Conservation (phyloP, 2,888 invertebrate genomes). For the Megalurothrips usitatus region DNA sequence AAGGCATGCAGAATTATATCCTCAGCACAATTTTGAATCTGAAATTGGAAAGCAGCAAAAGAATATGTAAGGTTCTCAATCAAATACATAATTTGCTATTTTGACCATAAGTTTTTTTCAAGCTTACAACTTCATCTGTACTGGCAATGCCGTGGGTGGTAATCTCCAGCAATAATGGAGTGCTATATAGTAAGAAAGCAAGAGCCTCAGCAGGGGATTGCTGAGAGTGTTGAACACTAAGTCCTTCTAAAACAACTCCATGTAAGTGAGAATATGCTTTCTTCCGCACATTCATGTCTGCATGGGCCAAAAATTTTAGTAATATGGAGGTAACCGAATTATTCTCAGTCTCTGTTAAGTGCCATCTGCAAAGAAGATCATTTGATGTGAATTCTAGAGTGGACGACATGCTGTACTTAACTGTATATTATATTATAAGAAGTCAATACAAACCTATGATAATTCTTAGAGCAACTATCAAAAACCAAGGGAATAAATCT, state of each 20-base stretch:
- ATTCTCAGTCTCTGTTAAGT: slow-evolving; percentile 29
- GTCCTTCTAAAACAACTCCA: slow-evolving; percentile 44
- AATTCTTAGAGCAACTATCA: background rate
- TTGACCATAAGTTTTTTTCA: background rate
- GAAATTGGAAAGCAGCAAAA: slow-evolving; percentile 38
- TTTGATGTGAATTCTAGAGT: background rate
- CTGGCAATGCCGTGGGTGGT: slow-evolving; percentile 58
- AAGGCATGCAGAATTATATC: slow-evolving; percentile 60
- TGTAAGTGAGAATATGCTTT: slow-evolving; percentile 1
- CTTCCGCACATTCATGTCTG: slow-evolving; percentile 49
- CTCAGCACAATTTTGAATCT: slow-evolving; percentile 57
- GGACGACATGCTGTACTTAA: background rate
- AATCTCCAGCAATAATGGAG: slow-evolving; percentile 59
- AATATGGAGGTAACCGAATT: slow-evolving; percentile 45
- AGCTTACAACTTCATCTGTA: slow-evolving; percentile 45
- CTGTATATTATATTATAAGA: background rate
- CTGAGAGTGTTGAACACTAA: background rate
- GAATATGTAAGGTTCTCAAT: no score
- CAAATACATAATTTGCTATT: no score
- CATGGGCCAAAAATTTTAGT: slow-evolving; percentile 56
- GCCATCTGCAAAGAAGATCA: slow-evolving; percentile 11
- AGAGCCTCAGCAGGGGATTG: slow-evolving; percentile 48
- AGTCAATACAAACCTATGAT: background rate
- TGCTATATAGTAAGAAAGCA: slow-evolving; percentile 52
- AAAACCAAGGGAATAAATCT: slow-evolving; percentile 1